A percentile compares a stretch with the other conserved stretches of the same genome.
Conservation (phyloP, 2,888 invertebrate species). For the Trimorus sp. region DNA sequence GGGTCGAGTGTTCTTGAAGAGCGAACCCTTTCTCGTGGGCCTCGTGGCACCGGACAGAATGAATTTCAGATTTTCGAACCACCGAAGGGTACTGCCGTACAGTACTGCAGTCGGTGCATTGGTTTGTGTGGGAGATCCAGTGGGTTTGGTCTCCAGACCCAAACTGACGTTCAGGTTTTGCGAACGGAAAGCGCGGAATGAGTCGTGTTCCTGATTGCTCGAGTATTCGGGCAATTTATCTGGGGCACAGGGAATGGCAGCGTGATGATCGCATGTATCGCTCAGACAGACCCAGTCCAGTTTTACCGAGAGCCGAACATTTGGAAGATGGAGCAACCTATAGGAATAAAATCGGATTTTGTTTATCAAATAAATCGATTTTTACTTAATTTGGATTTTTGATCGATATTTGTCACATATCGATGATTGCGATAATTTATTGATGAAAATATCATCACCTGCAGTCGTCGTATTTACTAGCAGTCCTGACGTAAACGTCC, state of each 20-base stretch:
- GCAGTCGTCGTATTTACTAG: slow-evolving; percentile 99
- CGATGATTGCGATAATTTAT: too few relatives aligned
- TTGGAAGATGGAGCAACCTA: slow-evolving; percentile 94
- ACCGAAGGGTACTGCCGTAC: slow-evolving; percentile 96
- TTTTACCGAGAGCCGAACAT: slow-evolving; percentile 91
- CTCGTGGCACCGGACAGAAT: slow-evolving; percentile 96
- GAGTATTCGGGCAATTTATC: slow-evolving; percentile 98
- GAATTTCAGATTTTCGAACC: slow-evolving; percentile 97
- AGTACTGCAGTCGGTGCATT: slow-evolving; percentile 88
- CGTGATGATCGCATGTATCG: slow-evolving; percentile 97
- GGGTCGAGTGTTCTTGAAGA: slow-evolving; percentile 92
- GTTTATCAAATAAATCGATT: too few relatives aligned
- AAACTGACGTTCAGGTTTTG: slow-evolving; percentile 89
- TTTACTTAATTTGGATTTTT: too few relatives aligned
- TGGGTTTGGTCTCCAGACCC: slow-evolving; percentile 88
- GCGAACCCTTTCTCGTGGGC: slow-evolving; percentile 94
- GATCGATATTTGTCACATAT: too few relatives aligned
- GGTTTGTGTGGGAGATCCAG: slow-evolving; percentile 79
- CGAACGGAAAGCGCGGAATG: slow-evolving; percentile 96
- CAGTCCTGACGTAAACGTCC: slow-evolving; percentile 97
- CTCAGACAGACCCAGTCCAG: slow-evolving; percentile 96
- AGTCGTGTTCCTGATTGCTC: slow-evolving; percentile 97
- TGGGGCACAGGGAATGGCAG: slow-evolving; percentile 97
- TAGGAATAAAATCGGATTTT: too few relatives aligned
- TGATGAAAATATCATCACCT: slow-evolving; percentile 25